A percentile compares a stretch with the other conserved stretches of the same genome.
Evolutionary conservation across 2,797 vertebrate species (phyloP).

Genomic region (Manis crassicaudata): DNA sequence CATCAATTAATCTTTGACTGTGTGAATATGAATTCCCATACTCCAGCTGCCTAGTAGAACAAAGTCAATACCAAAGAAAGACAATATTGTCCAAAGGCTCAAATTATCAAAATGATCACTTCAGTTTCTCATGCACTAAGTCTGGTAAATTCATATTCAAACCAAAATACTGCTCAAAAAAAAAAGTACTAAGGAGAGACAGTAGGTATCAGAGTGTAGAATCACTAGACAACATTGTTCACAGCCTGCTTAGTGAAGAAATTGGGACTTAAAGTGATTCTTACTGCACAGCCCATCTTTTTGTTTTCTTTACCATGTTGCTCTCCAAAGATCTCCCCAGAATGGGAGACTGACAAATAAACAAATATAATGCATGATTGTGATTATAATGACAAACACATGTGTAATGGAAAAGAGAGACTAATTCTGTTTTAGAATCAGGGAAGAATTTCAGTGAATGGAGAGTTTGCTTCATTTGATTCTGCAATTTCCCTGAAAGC

Average conservation of each 20-base stretch:
- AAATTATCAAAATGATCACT: not conserved
- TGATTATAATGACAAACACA: not conserved
- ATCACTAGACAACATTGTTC: not conserved
- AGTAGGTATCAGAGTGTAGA: not conserved
- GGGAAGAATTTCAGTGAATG: not conserved
- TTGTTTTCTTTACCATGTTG: not conserved
- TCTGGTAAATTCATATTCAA: not conserved
- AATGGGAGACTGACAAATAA: not conserved
- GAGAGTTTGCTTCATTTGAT: not conserved
- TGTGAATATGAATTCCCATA: not conserved
- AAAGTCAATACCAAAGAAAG: not conserved
- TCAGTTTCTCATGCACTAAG: not conserved
- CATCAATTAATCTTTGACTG: not conserved
- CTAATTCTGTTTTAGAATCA: not conserved
- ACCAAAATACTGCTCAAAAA: not conserved
- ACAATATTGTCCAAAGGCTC: not conserved
- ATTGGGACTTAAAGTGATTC: not conserved
- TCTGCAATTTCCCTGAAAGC: not conserved
- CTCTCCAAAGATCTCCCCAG: not conserved
- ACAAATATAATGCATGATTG: not conserved
- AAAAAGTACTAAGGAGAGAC: not conserved
- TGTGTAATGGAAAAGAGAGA: not conserved
- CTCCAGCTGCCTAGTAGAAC: not conserved
- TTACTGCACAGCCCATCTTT: not conserved
- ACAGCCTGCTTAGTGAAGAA: not conserved